phyloP scores from a whole-genome alignment of 2,888 invertebrate genomes.

The Dryomyza anilis region DNA sequence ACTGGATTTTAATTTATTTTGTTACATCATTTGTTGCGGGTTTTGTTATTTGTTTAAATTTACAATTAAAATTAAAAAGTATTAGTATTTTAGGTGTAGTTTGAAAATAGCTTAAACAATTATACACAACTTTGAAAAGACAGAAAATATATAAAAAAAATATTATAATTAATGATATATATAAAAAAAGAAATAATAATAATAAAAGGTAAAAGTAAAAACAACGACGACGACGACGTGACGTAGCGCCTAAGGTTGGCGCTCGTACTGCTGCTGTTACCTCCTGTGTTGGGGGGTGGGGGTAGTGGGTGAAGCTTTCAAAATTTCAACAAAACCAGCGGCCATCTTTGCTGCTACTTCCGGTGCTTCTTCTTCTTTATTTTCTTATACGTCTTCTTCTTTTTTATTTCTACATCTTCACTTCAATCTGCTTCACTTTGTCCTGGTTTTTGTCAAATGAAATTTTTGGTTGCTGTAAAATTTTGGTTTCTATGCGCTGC shows the following conservation, averaged over 20 bases:
- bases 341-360: neutral
- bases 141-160: neutral
- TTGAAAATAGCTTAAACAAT: constrained; percentile 13
- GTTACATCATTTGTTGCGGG: constrained; percentile 18
- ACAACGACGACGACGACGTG: neutral
- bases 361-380: neutral
- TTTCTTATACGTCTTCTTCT: too few species aligned
- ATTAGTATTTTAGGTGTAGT: neutral
- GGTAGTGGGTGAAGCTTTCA: neutral
- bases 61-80: constrained; percentile 8
- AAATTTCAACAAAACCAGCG: neutral
- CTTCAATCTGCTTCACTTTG: too few species aligned
- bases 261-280: neutral
- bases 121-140: constrained; percentile 24
- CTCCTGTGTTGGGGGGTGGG: neutral
- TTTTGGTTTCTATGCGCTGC: too few species aligned
- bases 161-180: too few species aligned
- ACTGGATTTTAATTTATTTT: constrained; percentile 30
- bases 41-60: constrained; percentile 9
- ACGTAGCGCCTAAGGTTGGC: too few species aligned
- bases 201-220: neutral
- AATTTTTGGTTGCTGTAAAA: too few species aligned
- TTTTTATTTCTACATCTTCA: too few species aligned
- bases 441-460: too few species aligned
- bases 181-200: constrained; percentile 5